phyloP scores from a whole-genome alignment of 2,888 invertebrate species.

The Troides aeacus region DNA sequence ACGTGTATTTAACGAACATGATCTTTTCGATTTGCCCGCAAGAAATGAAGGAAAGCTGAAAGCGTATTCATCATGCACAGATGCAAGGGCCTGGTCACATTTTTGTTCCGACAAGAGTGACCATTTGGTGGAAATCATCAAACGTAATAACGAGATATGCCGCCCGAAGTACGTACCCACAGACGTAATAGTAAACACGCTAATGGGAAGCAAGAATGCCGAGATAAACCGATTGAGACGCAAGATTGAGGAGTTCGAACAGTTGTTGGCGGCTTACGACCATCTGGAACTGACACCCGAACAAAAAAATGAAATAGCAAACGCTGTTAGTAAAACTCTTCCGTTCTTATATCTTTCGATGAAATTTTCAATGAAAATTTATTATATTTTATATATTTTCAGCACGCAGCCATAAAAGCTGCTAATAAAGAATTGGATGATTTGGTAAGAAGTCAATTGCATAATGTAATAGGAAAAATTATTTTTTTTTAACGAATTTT shows the following conservation, averaged over 20 bases:
- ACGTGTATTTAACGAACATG: slow-evolving; percentile 71
- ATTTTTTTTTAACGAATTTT: slow-evolving; percentile 11
- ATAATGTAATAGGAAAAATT: not conserved
- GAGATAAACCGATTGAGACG: slow-evolving; percentile 72
- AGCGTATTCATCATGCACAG: slow-evolving; percentile 77
- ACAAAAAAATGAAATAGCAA: slow-evolving; percentile 69
- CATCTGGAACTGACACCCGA: slow-evolving; percentile 65
- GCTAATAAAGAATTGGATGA: slow-evolving; percentile 70
- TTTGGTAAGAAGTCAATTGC: slow-evolving; percentile 47
- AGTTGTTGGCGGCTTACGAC: slow-evolving; percentile 66
- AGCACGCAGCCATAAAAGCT: slow-evolving; percentile 69
- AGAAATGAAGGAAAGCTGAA: slow-evolving; percentile 79
- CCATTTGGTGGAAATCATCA: slow-evolving; percentile 78
- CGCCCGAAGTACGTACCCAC: slow-evolving; percentile 68
- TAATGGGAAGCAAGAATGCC: slow-evolving; percentile 72
- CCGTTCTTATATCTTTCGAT: not conserved
- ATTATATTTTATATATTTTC: slow-evolving; percentile 39
- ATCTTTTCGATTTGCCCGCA: slow-evolving; percentile 64
- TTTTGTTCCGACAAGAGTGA: slow-evolving; percentile 77
- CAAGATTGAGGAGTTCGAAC: slow-evolving; percentile 71
- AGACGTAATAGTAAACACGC: slow-evolving; percentile 66
- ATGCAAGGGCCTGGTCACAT: slow-evolving; percentile 80
- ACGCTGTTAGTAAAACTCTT: slow-evolving; percentile 55
- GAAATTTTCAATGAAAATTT: not conserved
- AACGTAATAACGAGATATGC: slow-evolving; percentile 63